Percentiles rank a stretch among this genome's conserved stretches.
phyloP scores from a whole-genome alignment of 37 sponge, comb jelly and placozoan genomes.

The Theonella swinhoei region DNA sequence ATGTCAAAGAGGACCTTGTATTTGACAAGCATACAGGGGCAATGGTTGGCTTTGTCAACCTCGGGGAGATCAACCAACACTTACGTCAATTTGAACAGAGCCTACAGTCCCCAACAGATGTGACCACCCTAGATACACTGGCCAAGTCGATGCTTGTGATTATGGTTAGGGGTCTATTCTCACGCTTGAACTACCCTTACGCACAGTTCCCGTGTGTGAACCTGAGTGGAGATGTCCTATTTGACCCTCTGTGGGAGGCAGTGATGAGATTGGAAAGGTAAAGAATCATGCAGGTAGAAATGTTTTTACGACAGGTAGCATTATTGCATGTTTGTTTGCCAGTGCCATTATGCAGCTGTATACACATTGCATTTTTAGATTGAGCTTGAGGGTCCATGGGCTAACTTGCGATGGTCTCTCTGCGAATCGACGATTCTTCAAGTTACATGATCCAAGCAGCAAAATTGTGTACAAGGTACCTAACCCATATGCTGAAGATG shows the following conservation, averaged over 20 bases:
- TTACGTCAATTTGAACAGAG: neutral
- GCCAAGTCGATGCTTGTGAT: constrained; percentile 19
- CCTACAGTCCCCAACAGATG: neutral
- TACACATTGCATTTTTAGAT: too few relatives aligned
- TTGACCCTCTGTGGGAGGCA: constrained; percentile 4
- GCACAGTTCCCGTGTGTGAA: constrained; percentile 5
- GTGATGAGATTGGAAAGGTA: neutral
- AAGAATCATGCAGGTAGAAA: too few relatives aligned
- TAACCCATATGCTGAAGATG: neutral
- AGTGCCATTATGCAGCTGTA: too few relatives aligned
- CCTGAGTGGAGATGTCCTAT: neutral
- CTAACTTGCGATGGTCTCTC: too few relatives aligned
- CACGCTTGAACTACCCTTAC: neutral
- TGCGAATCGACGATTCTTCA: neutral
- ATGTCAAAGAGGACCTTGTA: constrained; percentile 17
- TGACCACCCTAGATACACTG: neutral
- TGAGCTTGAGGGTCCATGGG: too few relatives aligned
- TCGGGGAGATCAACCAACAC: neutral
- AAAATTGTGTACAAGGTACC: neutral
- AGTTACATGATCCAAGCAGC: neutral
- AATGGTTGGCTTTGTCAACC: constrained; percentile 7
- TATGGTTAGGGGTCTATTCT: constrained; percentile 12
- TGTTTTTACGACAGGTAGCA: too few relatives aligned
- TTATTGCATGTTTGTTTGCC: too few relatives aligned
- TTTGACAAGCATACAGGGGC: constrained; percentile 28